phyloP scores from a whole-genome alignment of 2,113 vertebrate genomes.

The Danio rerio region GRCz12tu NC_133181.1:43936001-43936500 shows the following conservation, averaged over 20 bases:
- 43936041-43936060: background rate
- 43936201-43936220: background rate
- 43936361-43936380: too few relatives aligned
- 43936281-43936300: too few relatives aligned
- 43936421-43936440: too few relatives aligned
- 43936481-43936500: too few relatives aligned
- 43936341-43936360: too few relatives aligned
- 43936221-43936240: background rate
- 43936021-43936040: slow-evolving; percentile 9
- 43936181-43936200: slow-evolving; percentile 7
- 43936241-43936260: background rate
- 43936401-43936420: too few relatives aligned
- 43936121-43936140: background rate
- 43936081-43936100: background rate
- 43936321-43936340: too few relatives aligned
- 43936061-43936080: background rate
- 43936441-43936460: too few relatives aligned
- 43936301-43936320: too few relatives aligned
- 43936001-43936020: slow-evolving; percentile 31
- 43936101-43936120: slow-evolving; percentile 6
- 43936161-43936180: background rate
- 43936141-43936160: slow-evolving; percentile 14
- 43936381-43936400: too few relatives aligned
- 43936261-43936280: too few relatives aligned
- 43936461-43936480: too few relatives aligned